Evolutionary conservation across 2,888 invertebrate genomes (phyloP), one percentile per base, ranked within the genome.

Genomic region (Tetramorium bicarinatum): DNA sequence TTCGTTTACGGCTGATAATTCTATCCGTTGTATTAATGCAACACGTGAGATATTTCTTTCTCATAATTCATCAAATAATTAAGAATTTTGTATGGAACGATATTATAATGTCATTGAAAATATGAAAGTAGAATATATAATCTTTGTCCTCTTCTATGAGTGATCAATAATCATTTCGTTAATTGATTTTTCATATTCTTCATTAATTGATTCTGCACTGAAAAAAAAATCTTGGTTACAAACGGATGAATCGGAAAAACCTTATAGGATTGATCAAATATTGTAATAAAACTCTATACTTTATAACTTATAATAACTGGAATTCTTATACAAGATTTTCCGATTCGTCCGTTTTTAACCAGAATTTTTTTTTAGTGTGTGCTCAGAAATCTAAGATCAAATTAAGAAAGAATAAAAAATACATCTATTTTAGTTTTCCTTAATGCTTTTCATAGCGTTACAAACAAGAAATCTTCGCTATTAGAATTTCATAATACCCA

Each of bases 1-100:
- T 76, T 76, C 8, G 79, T 88, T 89, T 88, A 88, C 90, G 87
- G 88, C 89, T 90, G 89, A 91, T 92, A 90, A 88, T 91, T 91
- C 86, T 82, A 87, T 84, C 87, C 85, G 81, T 87, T 91, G 84
- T 74, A 82, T 87, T 77, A 76, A 52, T n/a, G 64, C 49, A 34
- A 62, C n/a, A 62, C 34, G 47, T 29, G 25, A 4, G 8, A 29
- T 62, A 25, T 44, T 66, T 66, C 21, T 62, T 44, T 59, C 25
- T 18, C 1, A 62, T n/a, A 62, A 15, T 75, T 62, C 9, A 15
- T 21, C 25, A 41, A 18, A 41, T 56, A 21, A 38, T 72, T 72
- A 44, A 56, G 18, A 38, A 72, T 44, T 56, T 59, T 72, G 11
- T 52, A 49, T 29, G 3, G 34, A 29, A 47, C n/a, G 1, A 61